These are phyloP conservation scores for Agrochola circellaris DNA, from an alignment of 2,888 invertebrate genomes.

Conservation along the genomic window DNA sequence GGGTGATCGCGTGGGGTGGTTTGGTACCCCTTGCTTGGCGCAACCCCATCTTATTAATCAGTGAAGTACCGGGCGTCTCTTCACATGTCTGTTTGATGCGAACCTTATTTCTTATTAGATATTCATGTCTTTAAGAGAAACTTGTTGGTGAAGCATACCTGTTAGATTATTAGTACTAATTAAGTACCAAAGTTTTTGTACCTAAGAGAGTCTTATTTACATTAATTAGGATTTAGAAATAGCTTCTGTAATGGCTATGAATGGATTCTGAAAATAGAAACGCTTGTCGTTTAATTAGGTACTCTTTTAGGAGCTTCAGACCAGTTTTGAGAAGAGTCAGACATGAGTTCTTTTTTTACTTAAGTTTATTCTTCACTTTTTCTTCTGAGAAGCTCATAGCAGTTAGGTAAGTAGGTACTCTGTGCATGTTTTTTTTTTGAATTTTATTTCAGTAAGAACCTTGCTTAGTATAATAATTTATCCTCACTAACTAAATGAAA, in stretches of 20 bases:
- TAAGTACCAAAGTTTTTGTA: not conserved
- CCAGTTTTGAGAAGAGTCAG: not conserved
- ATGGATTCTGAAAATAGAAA: not conserved
- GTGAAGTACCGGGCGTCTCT: conserved; percentile 90
- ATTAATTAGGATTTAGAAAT: not conserved
- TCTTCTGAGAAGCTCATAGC: not conserved
- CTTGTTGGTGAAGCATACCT: conserved; percentile 42
- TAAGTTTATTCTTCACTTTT: accelerated
- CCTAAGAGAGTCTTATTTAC: not conserved
- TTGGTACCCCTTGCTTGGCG: conserved; percentile 86
- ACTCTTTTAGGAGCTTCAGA: not conserved
- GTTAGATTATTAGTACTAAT: conserved; percentile 19
- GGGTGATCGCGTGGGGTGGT: conserved; percentile 87
- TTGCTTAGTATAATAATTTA: not conserved
- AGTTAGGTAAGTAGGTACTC: not conserved
- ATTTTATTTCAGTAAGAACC: not conserved
- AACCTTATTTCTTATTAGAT: conserved; percentile 85
- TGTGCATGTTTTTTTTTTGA: accelerated
- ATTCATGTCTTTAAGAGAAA: conserved; percentile 66
- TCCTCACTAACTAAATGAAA: conserved; percentile 8
- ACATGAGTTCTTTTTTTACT: accelerated
- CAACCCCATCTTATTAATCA: conserved; percentile 91
- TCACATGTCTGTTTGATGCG: conserved; percentile 88
- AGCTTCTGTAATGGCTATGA: not conserved
- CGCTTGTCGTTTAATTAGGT: too few relatives aligned